phyloP scores from a whole-genome alignment of 30 jellyfish, hydroid and myxozoan genomes.

The Aurelia sp. region DNA sequence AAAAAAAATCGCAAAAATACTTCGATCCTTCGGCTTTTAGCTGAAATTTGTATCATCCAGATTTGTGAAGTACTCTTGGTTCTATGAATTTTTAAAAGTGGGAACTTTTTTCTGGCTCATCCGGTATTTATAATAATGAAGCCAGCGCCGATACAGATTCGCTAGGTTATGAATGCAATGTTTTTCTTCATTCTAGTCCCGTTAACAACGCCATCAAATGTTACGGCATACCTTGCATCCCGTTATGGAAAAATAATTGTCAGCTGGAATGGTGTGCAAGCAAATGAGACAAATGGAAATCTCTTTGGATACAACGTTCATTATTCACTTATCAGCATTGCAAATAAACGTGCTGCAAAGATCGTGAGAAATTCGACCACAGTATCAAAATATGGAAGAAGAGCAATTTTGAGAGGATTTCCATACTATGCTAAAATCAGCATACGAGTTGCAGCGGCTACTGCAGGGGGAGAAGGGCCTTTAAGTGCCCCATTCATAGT shows the following conservation, averaged over 20 bases:
- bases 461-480: conserved; percentile 73
- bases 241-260: conserved; percentile 28
- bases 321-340: conserved; percentile 16
- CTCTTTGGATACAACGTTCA: conserved; percentile 40
- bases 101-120: no score
- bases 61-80: no score
- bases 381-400: neutral
- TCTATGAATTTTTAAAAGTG: no score
- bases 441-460: conserved; percentile 35
- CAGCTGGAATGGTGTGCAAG: conserved; percentile 22
- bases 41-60: no score
- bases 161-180: neutral
- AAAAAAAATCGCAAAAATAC: no score
- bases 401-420: conserved; percentile 25
- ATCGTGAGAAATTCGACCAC: neutral
- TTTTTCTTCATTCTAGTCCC: conserved; percentile 24
- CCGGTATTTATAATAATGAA: no score
- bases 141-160: no score
- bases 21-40: no score
- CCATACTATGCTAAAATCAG: conserved; percentile 19
- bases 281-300: conserved; percentile 1
- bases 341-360: neutral
- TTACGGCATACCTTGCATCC: neutral
- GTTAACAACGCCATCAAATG: conserved; percentile 7
- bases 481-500: conserved; percentile 43